Percentiles rank a stretch among this genome's conserved stretches.
These are phyloP conservation scores for Danio aesculapii DNA, from an alignment of 2,797 vertebrate genomes.

Conservation along the genomic window DNA sequence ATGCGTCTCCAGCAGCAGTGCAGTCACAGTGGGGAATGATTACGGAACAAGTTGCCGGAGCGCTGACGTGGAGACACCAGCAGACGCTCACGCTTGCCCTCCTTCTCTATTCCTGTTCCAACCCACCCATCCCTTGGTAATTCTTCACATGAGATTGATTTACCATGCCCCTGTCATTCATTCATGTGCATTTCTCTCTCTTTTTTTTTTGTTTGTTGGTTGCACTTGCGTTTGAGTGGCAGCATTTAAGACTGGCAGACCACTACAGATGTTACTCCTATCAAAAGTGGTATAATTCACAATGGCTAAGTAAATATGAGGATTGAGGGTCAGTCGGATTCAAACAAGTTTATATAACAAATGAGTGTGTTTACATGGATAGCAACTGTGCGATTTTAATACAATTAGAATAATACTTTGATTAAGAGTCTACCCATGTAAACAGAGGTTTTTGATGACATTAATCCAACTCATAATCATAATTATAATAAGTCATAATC, in stretches of 20 bases:
- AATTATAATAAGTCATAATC: too few species aligned
- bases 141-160: conserved; percentile 42
- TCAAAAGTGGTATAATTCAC: conserved; percentile 1
- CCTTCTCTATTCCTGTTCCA: conserved; percentile 16
- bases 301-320: background rate
- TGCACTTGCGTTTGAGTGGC: background rate
- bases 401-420: too few species aligned
- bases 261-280: background rate
- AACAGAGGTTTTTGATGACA: too few species aligned
- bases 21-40: conserved; percentile 77
- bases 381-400: too few species aligned
- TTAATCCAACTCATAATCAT: too few species aligned
- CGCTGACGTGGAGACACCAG: conserved; percentile 66
- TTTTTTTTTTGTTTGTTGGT: background rate
- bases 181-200: background rate
- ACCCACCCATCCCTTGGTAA: background rate
- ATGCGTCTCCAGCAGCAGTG: conserved; percentile 75
- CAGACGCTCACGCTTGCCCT: conserved; percentile 40
- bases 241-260: conserved; percentile 1
- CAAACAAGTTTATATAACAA: too few species aligned
- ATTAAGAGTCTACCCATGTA: too few species aligned
- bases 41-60: conserved; percentile 75
- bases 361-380: too few species aligned
- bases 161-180: conserved; percentile 31
- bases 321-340: too few species aligned